phyloP scores from a whole-genome alignment of 2,113 vertebrate species.

The Eptesicus fuscus region DNA sequence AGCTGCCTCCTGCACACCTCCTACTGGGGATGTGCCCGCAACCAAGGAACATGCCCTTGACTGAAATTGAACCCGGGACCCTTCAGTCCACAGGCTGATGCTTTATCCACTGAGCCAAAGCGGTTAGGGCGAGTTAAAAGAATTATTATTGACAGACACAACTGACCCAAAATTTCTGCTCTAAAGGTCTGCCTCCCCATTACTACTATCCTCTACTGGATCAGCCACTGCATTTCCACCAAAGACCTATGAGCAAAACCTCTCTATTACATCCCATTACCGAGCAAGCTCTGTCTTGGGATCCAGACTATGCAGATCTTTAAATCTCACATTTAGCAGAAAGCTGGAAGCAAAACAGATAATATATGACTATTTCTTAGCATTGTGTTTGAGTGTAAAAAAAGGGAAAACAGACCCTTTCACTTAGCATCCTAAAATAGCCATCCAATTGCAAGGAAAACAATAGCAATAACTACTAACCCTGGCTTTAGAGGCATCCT shows the following conservation, averaged over 20 bases:
- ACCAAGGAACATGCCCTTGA: too few species aligned
- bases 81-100: too few species aligned
- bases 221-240: neutral
- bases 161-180: neutral
- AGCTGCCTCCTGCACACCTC: too few species aligned
- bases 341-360: neutral
- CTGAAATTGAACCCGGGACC: too few species aligned
- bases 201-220: neutral
- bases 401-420: neutral
- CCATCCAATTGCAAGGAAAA: neutral
- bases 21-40: too few species aligned
- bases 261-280: neutral
- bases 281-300: neutral
- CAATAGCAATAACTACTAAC: neutral
- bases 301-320: neutral
- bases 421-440: neutral
- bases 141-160: neutral
- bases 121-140: too few species aligned
- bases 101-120: too few species aligned
- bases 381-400: neutral
- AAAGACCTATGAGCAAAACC: neutral
- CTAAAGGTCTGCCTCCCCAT: neutral
- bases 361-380: neutral
- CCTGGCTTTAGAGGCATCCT: neutral
- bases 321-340: neutral